phyloP scores from a whole-genome alignment of 2,888 invertebrate species.

The Sialis lutaria region DNA sequence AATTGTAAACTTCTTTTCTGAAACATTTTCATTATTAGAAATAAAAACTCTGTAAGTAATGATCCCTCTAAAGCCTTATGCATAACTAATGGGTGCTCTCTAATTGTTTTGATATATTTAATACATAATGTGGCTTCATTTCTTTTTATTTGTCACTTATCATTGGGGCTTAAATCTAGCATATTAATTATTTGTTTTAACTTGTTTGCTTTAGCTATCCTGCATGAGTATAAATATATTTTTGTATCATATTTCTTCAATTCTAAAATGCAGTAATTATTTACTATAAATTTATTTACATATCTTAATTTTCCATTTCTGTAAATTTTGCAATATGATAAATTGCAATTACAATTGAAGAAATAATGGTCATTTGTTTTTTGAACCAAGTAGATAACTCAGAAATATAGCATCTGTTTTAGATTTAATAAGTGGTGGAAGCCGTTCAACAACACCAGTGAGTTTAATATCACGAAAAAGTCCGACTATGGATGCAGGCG shows the following conservation, averaged over 20 bases:
- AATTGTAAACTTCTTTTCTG: too few relatives aligned
- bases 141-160: too few relatives aligned
- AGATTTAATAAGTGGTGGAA: constrained; percentile 52
- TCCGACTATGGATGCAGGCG: constrained; percentile 71
- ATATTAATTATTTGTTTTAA: neutral
- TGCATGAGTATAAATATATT: neutral
- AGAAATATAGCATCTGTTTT: constrained; percentile 32
- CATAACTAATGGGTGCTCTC: too few relatives aligned
- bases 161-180: neutral
- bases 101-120: too few relatives aligned
- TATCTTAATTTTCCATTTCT: neutral
- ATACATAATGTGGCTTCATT: too few relatives aligned
- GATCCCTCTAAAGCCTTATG: too few relatives aligned
- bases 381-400: constrained; percentile 6
- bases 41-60: too few relatives aligned
- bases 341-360: too few relatives aligned
- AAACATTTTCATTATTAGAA: too few relatives aligned
- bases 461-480: constrained; percentile 58
- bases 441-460: constrained; percentile 69
- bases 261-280: neutral
- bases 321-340: too few relatives aligned
- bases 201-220: neutral
- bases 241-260: neutral
- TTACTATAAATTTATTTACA: neutral
- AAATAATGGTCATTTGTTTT: too few relatives aligned